Base-by-base conservation (phyloP, 2,113 vertebrate species). In the Aspidoscelis tigris region DNA sequence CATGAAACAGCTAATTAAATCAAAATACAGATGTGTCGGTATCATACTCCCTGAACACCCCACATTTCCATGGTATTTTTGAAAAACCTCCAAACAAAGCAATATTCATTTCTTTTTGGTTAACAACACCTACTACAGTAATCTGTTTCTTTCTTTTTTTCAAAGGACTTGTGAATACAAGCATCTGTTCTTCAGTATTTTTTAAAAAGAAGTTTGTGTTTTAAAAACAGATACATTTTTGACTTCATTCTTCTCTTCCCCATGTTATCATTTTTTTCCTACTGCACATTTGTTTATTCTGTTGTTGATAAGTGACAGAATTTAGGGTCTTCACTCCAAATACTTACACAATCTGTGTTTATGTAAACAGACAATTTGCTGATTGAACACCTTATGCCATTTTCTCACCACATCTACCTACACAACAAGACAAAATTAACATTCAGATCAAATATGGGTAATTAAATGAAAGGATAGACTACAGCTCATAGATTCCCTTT, bases 1-100 rank as follows among this genome's bases (percentile, higher is more conserved):
- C 91, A 92, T 93, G 91, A 94, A 94, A 94, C 79, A 82, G 69
- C 88, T 94, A 95, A 95, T 95, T 95, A 95, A 94, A 95, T 95
- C 92, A 94, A 94, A 96, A 91, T 93, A 92, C 95, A 94, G 93
- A 94, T 92, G 93, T 94, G 89, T 89, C 90, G 72, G 88, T 88
- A 86, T 92, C 92, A 93, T 91, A 94, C 91, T 92, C 93, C 89
- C 87, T 90, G 93, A 93, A 90, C 93, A 89, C 90, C 88, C 91
- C 93, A 94, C 94, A 94, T 92, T 87, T 70, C 47, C 0, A 3
- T 88, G 0, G 8, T 66, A 73, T 79, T 73, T 79, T 75, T 53
- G 83, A 88, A 77, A 86, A 88, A 71, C 16, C 88, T 86, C 58
- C 71, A 83, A 53, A 89, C 82, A 66, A 43, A 82, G 43, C 41